Base-by-base conservation (phyloP, 2,888 invertebrate species). In the Drosophila neotestacea region DNA sequence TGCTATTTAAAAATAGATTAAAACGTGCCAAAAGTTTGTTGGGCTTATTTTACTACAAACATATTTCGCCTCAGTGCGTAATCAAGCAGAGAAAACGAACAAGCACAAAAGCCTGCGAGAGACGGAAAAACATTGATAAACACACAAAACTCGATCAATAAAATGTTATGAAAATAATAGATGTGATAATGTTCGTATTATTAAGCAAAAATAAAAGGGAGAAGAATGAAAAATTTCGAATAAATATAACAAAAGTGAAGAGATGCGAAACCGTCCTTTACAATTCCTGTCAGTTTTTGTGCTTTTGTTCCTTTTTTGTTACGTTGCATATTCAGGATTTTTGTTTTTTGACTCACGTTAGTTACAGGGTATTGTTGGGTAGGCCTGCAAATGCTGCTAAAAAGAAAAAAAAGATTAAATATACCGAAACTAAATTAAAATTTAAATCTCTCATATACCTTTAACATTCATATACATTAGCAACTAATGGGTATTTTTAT, bases 141-240 rank as follows among this genome's bases (percentile, higher is more conserved):
- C 11, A 42, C 34, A 13, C 38, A 38, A 59, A 50, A 41, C 6
- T 28, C 55, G 59, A 75, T 58, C 60, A 60, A 68, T 75, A 56
- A 63, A 75, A 76, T 76, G 47, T 62, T 72, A 67, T 56, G 48
- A 56, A 48, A 72, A 75, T 72, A 76, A 72, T 46, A 72, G 68
- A 76, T 63, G 55, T 59, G 68, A 75, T 67, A 73, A 73, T 65
- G 52, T 58, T 30, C 39, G 32, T 27, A 38, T 30, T 27, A 51
- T 42, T 27, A 22, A 28, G 7, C 48, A 52, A 38, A 54, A 39
- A 47, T 30, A 28, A 42, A 22, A n/a, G 22, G 5, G 1, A 22
- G 16, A 28, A 7, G 4, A 36, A 38, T 52, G 36, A 30, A 22
- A 42, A 51, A 42, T 28, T 10, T 22, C 3, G 2, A 61, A 38